Evolutionary conservation across 2,888 invertebrate species (phyloP).

Genomic region (Phalera bucephala): DNA sequence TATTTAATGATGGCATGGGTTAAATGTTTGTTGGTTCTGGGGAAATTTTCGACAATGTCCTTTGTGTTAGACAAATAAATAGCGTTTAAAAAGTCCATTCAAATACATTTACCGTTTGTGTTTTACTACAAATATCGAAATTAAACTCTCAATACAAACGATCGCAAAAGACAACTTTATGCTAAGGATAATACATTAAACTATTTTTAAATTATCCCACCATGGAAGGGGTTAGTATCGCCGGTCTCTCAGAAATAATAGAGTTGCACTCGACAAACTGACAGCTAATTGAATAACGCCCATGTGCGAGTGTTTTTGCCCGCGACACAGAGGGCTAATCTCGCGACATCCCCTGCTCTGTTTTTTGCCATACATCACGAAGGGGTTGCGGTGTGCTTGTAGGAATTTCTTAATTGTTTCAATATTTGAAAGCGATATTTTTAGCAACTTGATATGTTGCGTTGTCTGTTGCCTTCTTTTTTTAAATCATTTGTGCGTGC

Average conservation of each 20-base stretch:
- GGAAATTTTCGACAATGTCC: too few relatives aligned
- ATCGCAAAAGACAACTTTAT: not conserved
- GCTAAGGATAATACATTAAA: constrained; percentile 7
- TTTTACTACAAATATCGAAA: too few relatives aligned
- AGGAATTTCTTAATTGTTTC: constrained; percentile 48
- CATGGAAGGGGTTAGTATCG: constrained; percentile 25
- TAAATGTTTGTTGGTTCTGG: too few relatives aligned
- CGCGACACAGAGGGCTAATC: constrained; percentile 70
- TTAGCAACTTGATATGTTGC: constrained; percentile 1
- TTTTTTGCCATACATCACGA: constrained; percentile 55
- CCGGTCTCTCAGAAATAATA: constrained; percentile 46
- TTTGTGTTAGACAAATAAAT: too few relatives aligned
- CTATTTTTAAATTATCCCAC: constrained; percentile 28
- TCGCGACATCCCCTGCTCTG: constrained; percentile 55
- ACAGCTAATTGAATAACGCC: constrained; percentile 82
- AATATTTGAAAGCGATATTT: constrained; percentile 31
- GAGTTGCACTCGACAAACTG: constrained; percentile 75
- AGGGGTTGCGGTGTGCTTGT: constrained; percentile 61
- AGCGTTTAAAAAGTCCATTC: too few relatives aligned
- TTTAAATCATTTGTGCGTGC: too few relatives aligned
- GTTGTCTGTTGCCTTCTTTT: too few relatives aligned
- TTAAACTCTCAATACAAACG: too few relatives aligned
- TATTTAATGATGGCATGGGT: too few relatives aligned
- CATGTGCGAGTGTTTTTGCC: constrained; percentile 77
- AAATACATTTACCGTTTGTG: too few relatives aligned